These are phyloP conservation scores for Patagioenas fasciata DNA, from an alignment of 2,113 vertebrate genomes.

Conservation along the genomic window DNA sequence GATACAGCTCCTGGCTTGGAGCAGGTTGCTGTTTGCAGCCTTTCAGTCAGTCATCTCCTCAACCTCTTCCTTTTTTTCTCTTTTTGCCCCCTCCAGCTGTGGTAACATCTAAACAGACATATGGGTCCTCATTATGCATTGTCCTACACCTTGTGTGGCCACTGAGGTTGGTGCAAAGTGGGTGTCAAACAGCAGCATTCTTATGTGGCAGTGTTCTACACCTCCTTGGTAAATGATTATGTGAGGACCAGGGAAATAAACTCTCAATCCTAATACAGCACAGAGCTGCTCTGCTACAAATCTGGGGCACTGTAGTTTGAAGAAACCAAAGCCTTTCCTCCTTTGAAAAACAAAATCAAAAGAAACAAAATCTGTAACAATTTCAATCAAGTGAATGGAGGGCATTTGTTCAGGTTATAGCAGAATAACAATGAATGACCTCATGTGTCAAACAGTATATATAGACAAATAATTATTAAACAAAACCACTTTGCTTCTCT, in stretches of 20 bases:
- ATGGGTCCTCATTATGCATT: neutral
- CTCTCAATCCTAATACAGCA: neutral
- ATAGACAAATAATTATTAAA: neutral
- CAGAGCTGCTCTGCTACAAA: neutral
- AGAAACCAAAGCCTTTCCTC: neutral
- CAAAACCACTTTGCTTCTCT: neutral
- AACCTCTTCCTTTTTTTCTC: accelerated
- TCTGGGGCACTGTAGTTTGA: neutral
- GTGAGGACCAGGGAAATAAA: neutral
- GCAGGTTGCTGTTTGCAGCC: neutral
- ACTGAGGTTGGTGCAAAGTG: neutral
- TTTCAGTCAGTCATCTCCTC: neutral
- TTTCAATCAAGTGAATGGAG: neutral
- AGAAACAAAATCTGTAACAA: neutral
- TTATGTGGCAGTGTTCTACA: neutral
- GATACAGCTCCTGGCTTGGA: neutral
- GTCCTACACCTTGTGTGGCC: constrained; percentile 40
- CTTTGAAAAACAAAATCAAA: neutral
- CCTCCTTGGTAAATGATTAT: constrained; percentile 24
- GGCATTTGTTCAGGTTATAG: neutral
- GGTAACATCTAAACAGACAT: neutral
- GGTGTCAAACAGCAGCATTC: neutral
- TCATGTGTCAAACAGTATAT: neutral
- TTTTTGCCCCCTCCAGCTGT: neutral
- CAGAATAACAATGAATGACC: neutral